These are phyloP conservation scores for Sciurus carolinensis DNA, from an alignment of 2,797 vertebrate species.

Conservation along the genomic window DNA sequence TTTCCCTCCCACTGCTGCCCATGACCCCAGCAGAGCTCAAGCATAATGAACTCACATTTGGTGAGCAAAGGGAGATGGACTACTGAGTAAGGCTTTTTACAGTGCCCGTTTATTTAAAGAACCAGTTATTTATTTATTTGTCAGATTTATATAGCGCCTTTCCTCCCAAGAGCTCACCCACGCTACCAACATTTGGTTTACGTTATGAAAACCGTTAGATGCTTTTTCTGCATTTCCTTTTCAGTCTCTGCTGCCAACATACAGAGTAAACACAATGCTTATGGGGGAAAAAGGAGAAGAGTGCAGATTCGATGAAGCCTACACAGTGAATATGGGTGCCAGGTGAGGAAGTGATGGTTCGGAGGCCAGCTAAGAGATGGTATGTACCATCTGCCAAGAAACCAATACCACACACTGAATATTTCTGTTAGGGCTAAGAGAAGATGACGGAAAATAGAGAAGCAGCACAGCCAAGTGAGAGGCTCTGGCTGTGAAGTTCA, in stretches of 20 bases:
- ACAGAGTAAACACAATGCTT: constrained; percentile 80
- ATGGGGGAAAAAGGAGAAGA: background rate
- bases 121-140: constrained; percentile 84
- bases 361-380: background rate
- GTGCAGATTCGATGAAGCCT: background rate
- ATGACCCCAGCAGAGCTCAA: background rate
- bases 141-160: constrained; percentile 83
- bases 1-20: background rate
- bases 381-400: background rate
- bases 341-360: background rate
- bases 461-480: background rate
- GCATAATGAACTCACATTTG: background rate
- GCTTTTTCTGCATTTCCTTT: constrained; percentile 86
- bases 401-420: background rate
- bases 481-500: constrained; percentile 22
- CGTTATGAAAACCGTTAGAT: constrained; percentile 84
- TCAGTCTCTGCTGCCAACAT: constrained; percentile 78
- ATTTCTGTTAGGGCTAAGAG: background rate
- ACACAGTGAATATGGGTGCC: background rate
- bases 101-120: constrained; percentile 78
- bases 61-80: constrained; percentile 42
- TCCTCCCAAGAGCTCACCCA: constrained; percentile 82
- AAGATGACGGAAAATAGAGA: background rate
- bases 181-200: constrained; percentile 86
- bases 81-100: constrained; percentile 29